A percentile compares a stretch with the other conserved stretches of the same genome.
Evolutionary conservation across 53 echinoderm and acorn worm species (phyloP).

Genomic region (Hippasteria phrygiana): DNA sequence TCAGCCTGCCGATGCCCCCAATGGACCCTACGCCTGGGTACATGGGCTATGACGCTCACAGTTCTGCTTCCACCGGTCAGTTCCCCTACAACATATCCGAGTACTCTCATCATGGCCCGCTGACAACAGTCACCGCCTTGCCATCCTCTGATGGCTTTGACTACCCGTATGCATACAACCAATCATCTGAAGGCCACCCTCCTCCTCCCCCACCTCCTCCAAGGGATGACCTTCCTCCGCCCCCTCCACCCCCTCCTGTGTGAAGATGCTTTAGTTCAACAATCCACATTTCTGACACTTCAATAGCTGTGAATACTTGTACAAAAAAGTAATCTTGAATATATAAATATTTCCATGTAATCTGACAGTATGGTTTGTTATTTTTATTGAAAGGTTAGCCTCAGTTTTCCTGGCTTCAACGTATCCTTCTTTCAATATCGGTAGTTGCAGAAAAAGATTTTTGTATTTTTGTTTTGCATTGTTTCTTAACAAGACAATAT

Average conservation of each 20-base stretch:
- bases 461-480: not conserved
- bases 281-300: not conserved
- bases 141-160: conserved; percentile 64
- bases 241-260: conserved; percentile 69
- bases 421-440: not conserved
- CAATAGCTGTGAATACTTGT: not conserved
- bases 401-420: no score
- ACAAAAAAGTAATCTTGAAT: conserved; percentile 17
- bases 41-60: conserved; percentile 28
- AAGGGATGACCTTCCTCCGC: conserved; percentile 56
- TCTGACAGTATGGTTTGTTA: not conserved
- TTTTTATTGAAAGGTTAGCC: not conserved
- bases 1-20: conserved; percentile 94
- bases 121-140: conserved; percentile 82
- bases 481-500: not conserved
- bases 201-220: conserved; percentile 78
- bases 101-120: conserved; percentile 53
- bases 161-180: conserved; percentile 29
- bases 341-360: conserved; percentile 9
- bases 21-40: conserved; percentile 50
- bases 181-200: conserved; percentile 37
- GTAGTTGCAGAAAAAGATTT: not conserved
- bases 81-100: conserved; percentile 58
- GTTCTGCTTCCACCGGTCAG: conserved; percentile 45
- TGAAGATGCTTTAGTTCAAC: not conserved